A percentile compares a stretch with the other conserved stretches of the same genome.
Evolutionary conservation across 2,797 vertebrate species (phyloP).

Genomic region (Sebastes cheni): DNA sequence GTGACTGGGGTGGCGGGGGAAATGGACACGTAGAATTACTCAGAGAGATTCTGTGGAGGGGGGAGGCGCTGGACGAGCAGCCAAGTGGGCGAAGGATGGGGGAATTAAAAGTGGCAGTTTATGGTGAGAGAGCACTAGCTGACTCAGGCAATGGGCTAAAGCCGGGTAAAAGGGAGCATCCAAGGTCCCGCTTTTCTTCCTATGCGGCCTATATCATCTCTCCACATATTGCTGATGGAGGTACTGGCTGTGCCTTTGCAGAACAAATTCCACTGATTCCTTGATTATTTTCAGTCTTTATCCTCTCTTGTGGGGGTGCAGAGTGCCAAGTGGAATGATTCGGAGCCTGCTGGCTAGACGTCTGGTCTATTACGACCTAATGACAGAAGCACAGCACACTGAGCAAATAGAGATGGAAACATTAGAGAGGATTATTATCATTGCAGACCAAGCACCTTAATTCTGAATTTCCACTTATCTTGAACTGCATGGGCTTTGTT

Average conservation of each 20-base stretch:
- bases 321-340: not conserved
- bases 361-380: conserved; percentile 49
- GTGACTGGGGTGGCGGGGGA: not conserved
- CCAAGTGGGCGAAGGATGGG: conserved; percentile 56
- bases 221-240: conserved; percentile 64
- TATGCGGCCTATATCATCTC: conserved; percentile 52
- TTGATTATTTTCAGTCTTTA: conserved; percentile 52
- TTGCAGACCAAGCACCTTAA: conserved; percentile 6
- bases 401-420: conserved; percentile 24
- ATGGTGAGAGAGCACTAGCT: conserved; percentile 62
- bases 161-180: conserved; percentile 47
- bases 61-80: conserved; percentile 26
- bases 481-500: not conserved
- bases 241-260: conserved; percentile 37
- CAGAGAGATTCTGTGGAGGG: not conserved
- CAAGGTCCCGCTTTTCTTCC: conserved; percentile 52
- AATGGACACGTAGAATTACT: conserved; percentile 34
- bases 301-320: not conserved
- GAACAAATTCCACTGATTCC: conserved; percentile 54
- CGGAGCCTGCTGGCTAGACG: conserved; percentile 15
- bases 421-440: conserved; percentile 20
- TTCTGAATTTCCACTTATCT: not conserved
- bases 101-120: conserved; percentile 73
- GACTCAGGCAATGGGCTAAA: conserved; percentile 62
- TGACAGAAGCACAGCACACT: conserved; percentile 26